A percentile compares a stretch with the other conserved stretches of the same genome.
Evolutionary conservation across 2,113 vertebrate genomes (phyloP).

Genomic region (Penelope pileata): DNA sequence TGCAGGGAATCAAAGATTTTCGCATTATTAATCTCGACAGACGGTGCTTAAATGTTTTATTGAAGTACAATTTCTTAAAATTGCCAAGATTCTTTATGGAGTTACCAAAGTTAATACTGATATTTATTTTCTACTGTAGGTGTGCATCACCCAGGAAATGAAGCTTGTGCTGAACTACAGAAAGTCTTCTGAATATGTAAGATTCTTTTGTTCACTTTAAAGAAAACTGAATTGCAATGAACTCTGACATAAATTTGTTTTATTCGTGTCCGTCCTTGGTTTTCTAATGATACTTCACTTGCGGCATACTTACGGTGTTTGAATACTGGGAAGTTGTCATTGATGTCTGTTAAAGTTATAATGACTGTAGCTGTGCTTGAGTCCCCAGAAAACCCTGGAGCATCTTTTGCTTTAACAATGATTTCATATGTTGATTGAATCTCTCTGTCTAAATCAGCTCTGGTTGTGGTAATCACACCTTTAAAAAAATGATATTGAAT

Average conservation of each 20-base stretch:
- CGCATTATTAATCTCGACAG: not conserved
- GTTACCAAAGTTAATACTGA: not conserved
- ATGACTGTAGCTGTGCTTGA: conserved; percentile 84
- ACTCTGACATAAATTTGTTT: fast-evolving
- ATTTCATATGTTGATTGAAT: conserved; percentile 79
- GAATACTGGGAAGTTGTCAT: conserved; percentile 92
- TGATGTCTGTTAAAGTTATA: conserved; percentile 85
- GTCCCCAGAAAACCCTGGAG: conserved; percentile 69
- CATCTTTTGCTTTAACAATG: conserved; percentile 86
- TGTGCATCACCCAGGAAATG: not conserved
- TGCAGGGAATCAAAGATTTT: not conserved
- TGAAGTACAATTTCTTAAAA: not conserved
- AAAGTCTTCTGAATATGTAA: not conserved
- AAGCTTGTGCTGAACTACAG: not conserved
- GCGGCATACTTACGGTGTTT: conserved; percentile 75
- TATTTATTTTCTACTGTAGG: not conserved
- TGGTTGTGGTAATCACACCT: conserved; percentile 82
- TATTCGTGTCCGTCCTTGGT: not conserved
- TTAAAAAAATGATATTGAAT: not conserved
- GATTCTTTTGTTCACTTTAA: not conserved
- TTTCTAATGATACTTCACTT: not conserved
- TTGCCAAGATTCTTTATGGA: not conserved
- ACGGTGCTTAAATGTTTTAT: not conserved
- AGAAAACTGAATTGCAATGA: not conserved
- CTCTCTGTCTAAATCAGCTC: conserved; percentile 86